Conservation (phyloP, 2,113 vertebrate genomes). For the Origma solitaria region DNA sequence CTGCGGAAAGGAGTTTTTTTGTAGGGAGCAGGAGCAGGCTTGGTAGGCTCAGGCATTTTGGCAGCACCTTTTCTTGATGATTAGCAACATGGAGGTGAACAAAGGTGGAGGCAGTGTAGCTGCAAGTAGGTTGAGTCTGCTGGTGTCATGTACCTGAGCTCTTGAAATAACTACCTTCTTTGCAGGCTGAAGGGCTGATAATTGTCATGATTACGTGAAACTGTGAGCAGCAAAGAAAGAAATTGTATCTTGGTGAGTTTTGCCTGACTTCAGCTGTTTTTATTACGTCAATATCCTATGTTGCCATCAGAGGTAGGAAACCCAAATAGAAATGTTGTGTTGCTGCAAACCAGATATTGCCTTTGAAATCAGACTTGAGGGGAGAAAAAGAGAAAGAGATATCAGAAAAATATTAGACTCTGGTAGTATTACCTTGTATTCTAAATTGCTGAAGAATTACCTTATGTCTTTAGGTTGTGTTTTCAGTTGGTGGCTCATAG, state of each 20-base stretch:
- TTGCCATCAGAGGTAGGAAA: background rate
- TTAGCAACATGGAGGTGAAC: background rate
- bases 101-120: background rate
- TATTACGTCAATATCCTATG: background rate
- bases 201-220: background rate
- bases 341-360: background rate
- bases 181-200: background rate
- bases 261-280: background rate
- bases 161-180: background rate
- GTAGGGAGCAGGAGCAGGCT: background rate
- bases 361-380: background rate
- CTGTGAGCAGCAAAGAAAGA: background rate
- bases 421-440: background rate
- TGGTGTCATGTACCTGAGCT: background rate
- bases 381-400: accelerated
- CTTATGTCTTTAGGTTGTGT: background rate
- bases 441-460: background rate
- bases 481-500: background rate
- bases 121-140: background rate
- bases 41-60: background rate
- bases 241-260: background rate
- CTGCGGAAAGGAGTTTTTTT: background rate
- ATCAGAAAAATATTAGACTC: background rate
- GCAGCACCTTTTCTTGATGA: background rate
- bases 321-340: background rate